A percentile compares a stretch with the other conserved stretches of the same genome.
Conservation (phyloP, 1,140 invertebrate genomes). For the Ericerus pela region DNA sequence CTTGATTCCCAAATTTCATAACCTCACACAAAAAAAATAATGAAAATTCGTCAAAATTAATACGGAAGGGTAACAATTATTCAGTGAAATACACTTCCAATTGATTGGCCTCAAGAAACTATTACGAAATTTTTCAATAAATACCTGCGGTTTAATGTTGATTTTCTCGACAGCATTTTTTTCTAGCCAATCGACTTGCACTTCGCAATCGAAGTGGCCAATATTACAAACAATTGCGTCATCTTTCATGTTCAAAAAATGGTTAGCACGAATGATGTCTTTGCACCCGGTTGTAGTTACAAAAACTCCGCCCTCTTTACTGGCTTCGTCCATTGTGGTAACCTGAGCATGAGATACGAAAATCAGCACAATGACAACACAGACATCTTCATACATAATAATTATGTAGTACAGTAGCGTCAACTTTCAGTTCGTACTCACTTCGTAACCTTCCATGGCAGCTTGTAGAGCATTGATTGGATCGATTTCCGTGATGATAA, state of each 20-base stretch:
- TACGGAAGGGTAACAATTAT: background rate
- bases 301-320: slow-evolving; percentile 80
- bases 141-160: slow-evolving; percentile 90
- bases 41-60: background rate
- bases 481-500: slow-evolving; percentile 96
- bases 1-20: too few species aligned
- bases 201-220: slow-evolving; percentile 97
- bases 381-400: background rate
- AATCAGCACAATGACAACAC: background rate
- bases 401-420: background rate
- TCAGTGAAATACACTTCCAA: background rate
- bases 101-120: background rate
- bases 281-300: slow-evolving; percentile 97
- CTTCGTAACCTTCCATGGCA: slow-evolving; percentile 94
- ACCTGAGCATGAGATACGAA: slow-evolving; percentile 46
- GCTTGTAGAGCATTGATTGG: slow-evolving; percentile 97
- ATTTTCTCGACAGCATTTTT: slow-evolving; percentile 80
- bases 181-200: slow-evolving; percentile 92
- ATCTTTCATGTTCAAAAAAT: slow-evolving; percentile 85
- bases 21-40: background rate
- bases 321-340: slow-evolving; percentile 94
- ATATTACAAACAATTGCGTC: slow-evolving; percentile 99
- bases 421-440: slow-evolving; percentile 21
- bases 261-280: slow-evolving; percentile 76
- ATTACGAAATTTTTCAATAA: slow-evolving; percentile 3